Conservation (phyloP, 2,113 vertebrate species). For the Fregata magnificens region DNA sequence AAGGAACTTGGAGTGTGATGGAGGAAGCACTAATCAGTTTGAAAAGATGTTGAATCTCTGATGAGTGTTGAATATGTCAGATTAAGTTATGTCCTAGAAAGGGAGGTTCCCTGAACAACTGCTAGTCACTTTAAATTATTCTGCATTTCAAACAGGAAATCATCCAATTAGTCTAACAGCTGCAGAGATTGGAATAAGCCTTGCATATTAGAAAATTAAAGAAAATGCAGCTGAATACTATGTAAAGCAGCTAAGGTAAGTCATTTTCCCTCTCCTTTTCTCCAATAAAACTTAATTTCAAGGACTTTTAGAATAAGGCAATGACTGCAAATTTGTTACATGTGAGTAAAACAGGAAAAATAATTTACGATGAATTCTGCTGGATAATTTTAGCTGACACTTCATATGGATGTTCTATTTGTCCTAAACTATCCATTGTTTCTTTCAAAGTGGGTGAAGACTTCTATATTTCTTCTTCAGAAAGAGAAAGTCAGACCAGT, state of each 20-base stretch:
- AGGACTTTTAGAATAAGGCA: background rate
- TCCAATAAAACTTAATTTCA: constrained; percentile 25
- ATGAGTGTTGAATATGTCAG: constrained; percentile 55
- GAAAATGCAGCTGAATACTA: constrained; percentile 32
- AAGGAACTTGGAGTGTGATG: constrained; percentile 8
- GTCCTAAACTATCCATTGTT: background rate
- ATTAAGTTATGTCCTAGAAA: constrained; percentile 57
- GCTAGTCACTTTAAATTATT: constrained; percentile 68
- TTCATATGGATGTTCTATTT: background rate
- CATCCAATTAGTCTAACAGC: constrained; percentile 66
- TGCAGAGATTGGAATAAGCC: constrained; percentile 50
- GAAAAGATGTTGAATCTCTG: constrained; percentile 64
- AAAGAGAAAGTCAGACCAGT: too few species aligned
- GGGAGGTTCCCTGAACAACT: constrained; percentile 65
- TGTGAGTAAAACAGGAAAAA: background rate
- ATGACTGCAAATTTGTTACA: background rate
- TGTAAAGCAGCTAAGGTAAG: constrained; percentile 10
- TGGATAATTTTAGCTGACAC: background rate
- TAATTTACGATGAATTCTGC: background rate
- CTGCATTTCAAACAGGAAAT: constrained; percentile 70
- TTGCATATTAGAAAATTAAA: constrained; percentile 45
- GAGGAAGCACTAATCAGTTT: constrained; percentile 47
- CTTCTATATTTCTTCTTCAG: background rate
- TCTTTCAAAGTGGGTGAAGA: background rate
- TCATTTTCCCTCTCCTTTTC: background rate